Evolutionary conservation across 2,888 invertebrate genomes (phyloP).

Genomic region (Ischnus inquisitorius): DNA sequence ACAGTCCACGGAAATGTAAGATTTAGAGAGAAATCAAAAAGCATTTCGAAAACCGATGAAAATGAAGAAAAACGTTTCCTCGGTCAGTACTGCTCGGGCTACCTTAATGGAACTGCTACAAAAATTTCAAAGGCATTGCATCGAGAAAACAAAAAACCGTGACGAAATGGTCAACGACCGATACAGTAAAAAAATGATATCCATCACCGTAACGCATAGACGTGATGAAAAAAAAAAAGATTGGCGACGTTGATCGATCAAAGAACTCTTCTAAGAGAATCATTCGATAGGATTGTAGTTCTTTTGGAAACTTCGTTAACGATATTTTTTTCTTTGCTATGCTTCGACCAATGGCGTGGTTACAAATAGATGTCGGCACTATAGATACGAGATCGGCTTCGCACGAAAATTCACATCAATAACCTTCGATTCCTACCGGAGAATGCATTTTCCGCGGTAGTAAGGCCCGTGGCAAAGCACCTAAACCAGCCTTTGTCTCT

Average conservation of each 20-base stretch:
- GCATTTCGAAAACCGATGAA: too few relatives aligned
- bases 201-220: not conserved
- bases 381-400: not conserved
- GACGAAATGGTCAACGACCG: not conserved
- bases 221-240: not conserved
- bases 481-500: slow-evolving; percentile 23
- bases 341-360: slow-evolving; percentile 6
- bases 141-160: too few relatives aligned
- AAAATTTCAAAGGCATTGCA: too few relatives aligned
- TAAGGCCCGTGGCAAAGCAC: slow-evolving; percentile 7
- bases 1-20: too few relatives aligned
- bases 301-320: not conserved
- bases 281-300: not conserved
- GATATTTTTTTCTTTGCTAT: not conserved
- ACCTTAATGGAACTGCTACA: too few relatives aligned
- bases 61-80: too few relatives aligned
- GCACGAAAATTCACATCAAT: not conserved
- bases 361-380: not conserved
- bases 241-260: not conserved
- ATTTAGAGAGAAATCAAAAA: too few relatives aligned
- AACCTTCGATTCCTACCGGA: slow-evolving; percentile 6
- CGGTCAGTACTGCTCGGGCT: too few relatives aligned
- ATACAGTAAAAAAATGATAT: not conserved
- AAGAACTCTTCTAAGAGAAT: not conserved
- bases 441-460: slow-evolving; percentile 1